Evolutionary conservation across 2,797 vertebrate genomes (phyloP).

Genomic region (Takifugu rubripes): DNA sequence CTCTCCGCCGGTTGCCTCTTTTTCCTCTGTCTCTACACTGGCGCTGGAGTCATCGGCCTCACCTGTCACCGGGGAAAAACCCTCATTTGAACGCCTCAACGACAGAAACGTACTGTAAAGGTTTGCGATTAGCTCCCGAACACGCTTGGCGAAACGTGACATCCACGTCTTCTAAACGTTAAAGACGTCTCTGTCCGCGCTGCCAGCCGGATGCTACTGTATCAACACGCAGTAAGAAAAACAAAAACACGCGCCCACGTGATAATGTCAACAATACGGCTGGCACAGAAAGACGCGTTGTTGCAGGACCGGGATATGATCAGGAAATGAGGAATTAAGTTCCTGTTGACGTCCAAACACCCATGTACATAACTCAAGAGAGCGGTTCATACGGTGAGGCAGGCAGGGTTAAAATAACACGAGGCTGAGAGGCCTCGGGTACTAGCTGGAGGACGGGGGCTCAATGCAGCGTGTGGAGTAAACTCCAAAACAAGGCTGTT

Average conservation of each 20-base stretch:
- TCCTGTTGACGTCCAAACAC: conserved; percentile 69
- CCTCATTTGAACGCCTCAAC: neutral
- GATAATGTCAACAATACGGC: conserved; percentile 50
- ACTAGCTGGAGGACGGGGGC: conserved; percentile 29
- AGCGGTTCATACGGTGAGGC: conserved; percentile 53
- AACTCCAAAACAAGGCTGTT: conserved; percentile 35
- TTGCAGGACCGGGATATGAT: conserved; percentile 50
- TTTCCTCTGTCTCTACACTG: conserved; percentile 56
- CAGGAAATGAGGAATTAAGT: conserved; percentile 71
- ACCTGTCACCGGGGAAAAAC: conserved; percentile 33
- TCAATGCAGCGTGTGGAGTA: conserved; percentile 24
- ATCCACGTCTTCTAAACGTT: conserved; percentile 16
- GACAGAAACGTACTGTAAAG: neutral
- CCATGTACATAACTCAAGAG: conserved; percentile 30
- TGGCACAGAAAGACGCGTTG: conserved; percentile 51
- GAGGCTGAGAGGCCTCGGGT: conserved; percentile 33
- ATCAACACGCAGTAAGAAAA: conserved; percentile 33
- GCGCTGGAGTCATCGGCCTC: conserved; percentile 49
- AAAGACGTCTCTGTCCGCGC: conserved; percentile 35
- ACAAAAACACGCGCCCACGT: conserved; percentile 34
- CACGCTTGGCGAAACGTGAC: conserved; percentile 4
- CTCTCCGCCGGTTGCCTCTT: conserved; percentile 39
- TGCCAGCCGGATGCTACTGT: neutral
- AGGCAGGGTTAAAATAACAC: conserved; percentile 63
- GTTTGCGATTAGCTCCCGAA: conserved; percentile 4